Base-by-base conservation (phyloP, 2,113 vertebrate genomes). In the Todiramphus chloris region DNA sequence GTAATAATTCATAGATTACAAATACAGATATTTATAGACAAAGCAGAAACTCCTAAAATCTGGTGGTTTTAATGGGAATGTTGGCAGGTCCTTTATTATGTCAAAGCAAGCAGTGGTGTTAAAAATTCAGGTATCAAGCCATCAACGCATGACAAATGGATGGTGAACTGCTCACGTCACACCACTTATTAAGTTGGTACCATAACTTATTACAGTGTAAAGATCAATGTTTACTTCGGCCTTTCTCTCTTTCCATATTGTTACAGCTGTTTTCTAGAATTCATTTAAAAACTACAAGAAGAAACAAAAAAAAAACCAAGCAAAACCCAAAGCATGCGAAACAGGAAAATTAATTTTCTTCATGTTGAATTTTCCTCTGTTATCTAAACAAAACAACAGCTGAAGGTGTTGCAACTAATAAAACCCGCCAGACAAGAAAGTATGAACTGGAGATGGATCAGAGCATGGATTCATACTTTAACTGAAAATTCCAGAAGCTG, bases 61-160 rank as follows among this genome's bases (percentile, higher is more conserved):
- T 90, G 25, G 0, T n/a, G 35, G 23, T 27, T 94, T 90, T 95
- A 93, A 90, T 94, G 69, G 93, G 74, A 94, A 89, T 41, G 66
- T 60, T 94, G 92, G 58, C 94, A 96, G 90, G 86, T 89, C 90
- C 89, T 96, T 95, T 62, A 79, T 94, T 95, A 95, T 82, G 63
- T 30, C 88, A 60, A 87, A 51, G 68, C 0, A 0, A 95, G 92
- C 73, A 78, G 51, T 48, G 74, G 21, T 73, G 80, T 76, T 96
- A 93, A 75, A 87, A 95, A 95, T 82, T 84, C 92, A 75, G 67
- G 77, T 92, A 91, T 89, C 89, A 89, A 94, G 62, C 72, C 86
- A 81, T 76, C 69, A 78, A 77, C 4, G 12, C 33, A 27, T 92
- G 94, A 95, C 72, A 92, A 95, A 96, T 84, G 92, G 79, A 35